A percentile compares a stretch with the other conserved stretches of the same genome.
phyloP scores from a whole-genome alignment of 2,113 vertebrate species.

The Mugil cephalus region DNA sequence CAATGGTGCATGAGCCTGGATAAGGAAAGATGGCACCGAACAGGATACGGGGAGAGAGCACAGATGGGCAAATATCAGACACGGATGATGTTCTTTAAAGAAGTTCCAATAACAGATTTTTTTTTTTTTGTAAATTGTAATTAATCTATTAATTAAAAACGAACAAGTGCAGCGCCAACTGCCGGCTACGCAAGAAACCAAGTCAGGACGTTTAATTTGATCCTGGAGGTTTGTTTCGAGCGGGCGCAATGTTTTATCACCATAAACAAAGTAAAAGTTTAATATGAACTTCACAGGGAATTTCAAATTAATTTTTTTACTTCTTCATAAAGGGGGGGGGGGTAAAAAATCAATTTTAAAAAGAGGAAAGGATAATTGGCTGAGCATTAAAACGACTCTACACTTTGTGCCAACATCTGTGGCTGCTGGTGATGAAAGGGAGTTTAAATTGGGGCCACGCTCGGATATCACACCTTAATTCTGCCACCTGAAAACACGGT shows the following conservation, averaged over 20 bases:
- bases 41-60: constrained; percentile 57
- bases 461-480: constrained; percentile 56
- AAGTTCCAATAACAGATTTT: constrained; percentile 47
- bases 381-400: constrained; percentile 57
- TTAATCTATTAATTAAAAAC: constrained; percentile 41
- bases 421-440: constrained; percentile 59
- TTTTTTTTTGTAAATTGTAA: constrained; percentile 34
- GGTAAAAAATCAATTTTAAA: constrained; percentile 50
- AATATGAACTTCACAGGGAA: constrained; percentile 55
- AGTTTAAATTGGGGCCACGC: constrained; percentile 70
- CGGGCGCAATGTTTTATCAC: constrained; percentile 26
- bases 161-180: constrained; percentile 36
- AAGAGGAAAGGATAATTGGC: constrained; percentile 65
- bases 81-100: constrained; percentile 60
- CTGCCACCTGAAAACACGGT: constrained; percentile 57
- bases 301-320: constrained; percentile 47
- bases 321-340: constrained; percentile 27
- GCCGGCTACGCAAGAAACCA: constrained; percentile 13
- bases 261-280: constrained; percentile 66
- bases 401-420: constrained; percentile 66
- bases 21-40: constrained; percentile 66
- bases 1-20: constrained; percentile 71
- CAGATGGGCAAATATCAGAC: constrained; percentile 75
- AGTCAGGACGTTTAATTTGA: constrained; percentile 50
- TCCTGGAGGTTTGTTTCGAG: constrained; percentile 38